Evolutionary conservation across 2,797 vertebrate species (phyloP).

Genomic region (Tiaroga cobitis): DNA sequence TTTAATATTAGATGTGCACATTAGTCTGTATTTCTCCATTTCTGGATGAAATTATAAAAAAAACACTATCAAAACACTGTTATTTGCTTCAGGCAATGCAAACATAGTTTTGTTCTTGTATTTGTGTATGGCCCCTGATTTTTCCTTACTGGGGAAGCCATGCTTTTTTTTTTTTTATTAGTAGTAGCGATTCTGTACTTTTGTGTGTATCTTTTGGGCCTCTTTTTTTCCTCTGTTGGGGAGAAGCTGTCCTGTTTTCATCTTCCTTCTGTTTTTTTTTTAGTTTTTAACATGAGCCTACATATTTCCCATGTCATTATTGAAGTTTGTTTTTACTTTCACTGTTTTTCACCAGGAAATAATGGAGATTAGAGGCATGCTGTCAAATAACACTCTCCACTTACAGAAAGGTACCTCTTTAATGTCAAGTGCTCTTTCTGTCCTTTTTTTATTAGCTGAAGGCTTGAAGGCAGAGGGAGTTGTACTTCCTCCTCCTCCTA

Average conservation of each 20-base stretch:
- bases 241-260: background rate
- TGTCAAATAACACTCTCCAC: background rate
- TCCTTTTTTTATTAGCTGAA: conserved; percentile 65
- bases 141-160: background rate
- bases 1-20: background rate
- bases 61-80: background rate
- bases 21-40: background rate
- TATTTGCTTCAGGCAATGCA: background rate
- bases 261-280: background rate
- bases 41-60: background rate
- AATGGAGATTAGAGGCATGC: background rate
- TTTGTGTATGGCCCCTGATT: background rate
- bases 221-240: background rate
- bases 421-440: conserved; percentile 4
- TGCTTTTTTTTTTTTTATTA: background rate
- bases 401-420: background rate
- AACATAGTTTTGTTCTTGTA: background rate
- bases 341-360: background rate
- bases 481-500: conserved; percentile 77
- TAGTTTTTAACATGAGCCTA: background rate
- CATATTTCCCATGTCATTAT: background rate
- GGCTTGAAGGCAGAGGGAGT: conserved; percentile 70
- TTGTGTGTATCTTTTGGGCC: background rate
- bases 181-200: background rate
- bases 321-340: background rate